Base-by-base conservation (phyloP, 2,888 invertebrate species). In the Drosophila fulvimacula region DNA sequence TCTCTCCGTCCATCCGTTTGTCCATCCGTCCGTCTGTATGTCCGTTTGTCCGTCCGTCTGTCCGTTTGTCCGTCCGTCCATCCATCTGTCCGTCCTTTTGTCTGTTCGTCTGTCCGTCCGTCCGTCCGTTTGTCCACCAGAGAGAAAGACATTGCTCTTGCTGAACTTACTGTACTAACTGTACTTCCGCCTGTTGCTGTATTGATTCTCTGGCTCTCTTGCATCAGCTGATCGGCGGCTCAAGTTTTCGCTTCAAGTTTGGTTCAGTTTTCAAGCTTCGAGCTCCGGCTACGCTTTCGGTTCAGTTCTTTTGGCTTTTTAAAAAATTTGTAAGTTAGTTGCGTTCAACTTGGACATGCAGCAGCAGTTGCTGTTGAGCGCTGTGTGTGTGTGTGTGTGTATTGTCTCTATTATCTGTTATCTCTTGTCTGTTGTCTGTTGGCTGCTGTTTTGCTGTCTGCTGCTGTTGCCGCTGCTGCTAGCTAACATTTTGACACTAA, bases 401-500 rank as follows among this genome's bases (percentile, higher is more conserved):
- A 27, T 36, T 24, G 46, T 61, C 42, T 48, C 15, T 52, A 41
- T 36, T 24, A 48, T 61, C 42, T 51, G 34, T 10, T 41, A 39
- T 57, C 38, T 58, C 36, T 11, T 41, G 41, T 17, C 41, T 49
- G 53, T 11, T 21, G 41, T 57, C 38, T 49, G 56, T 17, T 36
- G 13, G 19, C 44, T 56, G 32, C 24, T 71, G 56, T 62, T 48
- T 34, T 51, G 49, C 34, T 49, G 49, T 21, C 56, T 71, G 39
- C 4, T 17, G 39, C 42, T 42, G 41, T 11, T 41, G 39, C 39
- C 17, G 34, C 61, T 39, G 78, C 69, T 78, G 49, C 74, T 73
- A 69, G 53, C 74, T 74, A 70, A 66, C 75, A 81, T 69, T 69
- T 69, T 73, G 87, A 74, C 80, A 73, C 80, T 88, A 82, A 88